A percentile compares a stretch with the other conserved stretches of the same genome.
phyloP scores from a whole-genome alignment of 1,140 invertebrate genomes.

The Belonocnema kinseyi region DNA sequence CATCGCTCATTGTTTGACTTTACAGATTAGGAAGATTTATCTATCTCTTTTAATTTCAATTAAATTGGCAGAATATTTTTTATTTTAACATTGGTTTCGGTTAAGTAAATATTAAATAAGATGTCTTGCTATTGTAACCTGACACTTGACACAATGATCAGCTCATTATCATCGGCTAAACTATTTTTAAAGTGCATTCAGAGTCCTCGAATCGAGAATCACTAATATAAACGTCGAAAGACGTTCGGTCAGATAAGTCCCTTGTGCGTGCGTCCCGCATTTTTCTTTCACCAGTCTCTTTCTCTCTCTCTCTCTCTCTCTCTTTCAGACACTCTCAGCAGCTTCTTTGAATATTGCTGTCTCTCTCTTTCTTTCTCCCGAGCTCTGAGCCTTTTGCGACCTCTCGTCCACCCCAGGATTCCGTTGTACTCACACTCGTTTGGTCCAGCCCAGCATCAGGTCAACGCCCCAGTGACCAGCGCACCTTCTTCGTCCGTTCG shows the following conservation, averaged over 20 bases:
- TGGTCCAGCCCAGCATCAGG: constrained; percentile 57
- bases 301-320: neutral
- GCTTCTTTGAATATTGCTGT: neutral
- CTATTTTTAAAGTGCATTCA: neutral
- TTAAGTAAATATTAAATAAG: constrained; percentile 11
- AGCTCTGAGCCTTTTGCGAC: constrained; percentile 42
- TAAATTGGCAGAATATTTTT: neutral
- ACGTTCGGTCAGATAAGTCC: constrained; percentile 1
- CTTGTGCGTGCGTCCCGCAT: neutral
- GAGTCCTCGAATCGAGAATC: neutral
- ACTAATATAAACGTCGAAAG: constrained; percentile 12
- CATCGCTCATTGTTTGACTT: too few relatives aligned
- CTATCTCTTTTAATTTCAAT: neutral
- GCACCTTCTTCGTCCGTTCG: constrained; percentile 53
- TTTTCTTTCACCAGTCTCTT: constrained; percentile 11
- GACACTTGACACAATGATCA: constrained; percentile 13
- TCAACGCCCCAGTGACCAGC: constrained; percentile 59
- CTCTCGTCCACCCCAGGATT: constrained; percentile 44
- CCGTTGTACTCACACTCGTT: constrained; percentile 56
- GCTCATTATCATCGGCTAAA: neutral
- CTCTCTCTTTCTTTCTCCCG: constrained; percentile 1
- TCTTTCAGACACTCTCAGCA: neutral
- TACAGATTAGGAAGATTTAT: too few relatives aligned
- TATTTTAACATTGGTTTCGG: neutral
- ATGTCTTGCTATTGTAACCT: neutral